phyloP scores from a whole-genome alignment of 92 coral and sea anemone genomes.

The Siderastrea radians region DNA sequence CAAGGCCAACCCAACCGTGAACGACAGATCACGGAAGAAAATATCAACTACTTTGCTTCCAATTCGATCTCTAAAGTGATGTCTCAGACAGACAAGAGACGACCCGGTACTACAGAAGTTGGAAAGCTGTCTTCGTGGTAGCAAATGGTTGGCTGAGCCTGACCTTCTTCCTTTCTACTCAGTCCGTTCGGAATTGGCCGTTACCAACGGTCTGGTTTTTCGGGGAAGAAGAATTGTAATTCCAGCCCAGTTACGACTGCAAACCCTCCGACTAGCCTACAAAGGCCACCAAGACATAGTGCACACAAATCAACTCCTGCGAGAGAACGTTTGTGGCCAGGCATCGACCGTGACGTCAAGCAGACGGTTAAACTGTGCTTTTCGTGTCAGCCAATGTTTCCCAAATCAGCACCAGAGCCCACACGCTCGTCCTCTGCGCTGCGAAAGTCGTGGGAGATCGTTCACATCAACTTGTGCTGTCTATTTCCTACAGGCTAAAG shows the following conservation, averaged over 20 bases:
- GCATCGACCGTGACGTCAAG: background rate
- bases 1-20: no score
- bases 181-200: background rate
- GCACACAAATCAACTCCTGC: background rate
- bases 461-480: background rate
- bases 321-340: constrained; percentile 26
- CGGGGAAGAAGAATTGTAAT: background rate
- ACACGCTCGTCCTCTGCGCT: background rate
- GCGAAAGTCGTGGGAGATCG: constrained; percentile 9
- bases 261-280: background rate
- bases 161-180: constrained; percentile 1
- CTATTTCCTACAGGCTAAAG: background rate
- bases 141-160: background rate
- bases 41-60: no score
- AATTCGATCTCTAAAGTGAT: no score
- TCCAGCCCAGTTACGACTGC: background rate
- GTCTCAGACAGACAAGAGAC: constrained; percentile 6
- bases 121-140: background rate
- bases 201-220: background rate
- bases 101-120: constrained; percentile 1
- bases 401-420: background rate
- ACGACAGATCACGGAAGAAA: no score
- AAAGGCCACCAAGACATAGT: constrained; percentile 24
- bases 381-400: background rate
- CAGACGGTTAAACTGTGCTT: background rate